phyloP scores from a whole-genome alignment of 2,113 vertebrate genomes.

The Salvator merianae region DNA sequence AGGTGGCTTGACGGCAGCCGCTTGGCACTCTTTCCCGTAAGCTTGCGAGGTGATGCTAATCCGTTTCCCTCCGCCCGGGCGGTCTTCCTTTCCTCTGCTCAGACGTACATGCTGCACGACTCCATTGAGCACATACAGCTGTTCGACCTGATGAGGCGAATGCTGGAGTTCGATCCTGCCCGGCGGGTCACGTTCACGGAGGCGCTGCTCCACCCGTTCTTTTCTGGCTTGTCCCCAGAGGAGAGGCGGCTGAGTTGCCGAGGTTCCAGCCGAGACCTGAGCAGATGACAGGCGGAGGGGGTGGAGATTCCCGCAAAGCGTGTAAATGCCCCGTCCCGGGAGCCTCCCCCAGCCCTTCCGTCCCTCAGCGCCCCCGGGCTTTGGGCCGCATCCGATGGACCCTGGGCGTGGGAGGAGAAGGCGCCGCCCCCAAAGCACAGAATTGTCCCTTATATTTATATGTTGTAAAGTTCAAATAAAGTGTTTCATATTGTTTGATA shows the following conservation, averaged over 20 bases:
- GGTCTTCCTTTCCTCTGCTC: conserved; percentile 24
- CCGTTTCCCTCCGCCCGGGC: neutral
- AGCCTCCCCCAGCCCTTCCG: accelerated
- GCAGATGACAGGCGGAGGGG: conserved; percentile 73
- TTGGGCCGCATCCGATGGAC: conserved; percentile 37
- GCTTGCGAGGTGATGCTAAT: neutral
- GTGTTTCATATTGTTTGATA: conserved; percentile 86
- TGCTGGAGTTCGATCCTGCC: conserved; percentile 90
- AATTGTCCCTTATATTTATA: conserved; percentile 83
- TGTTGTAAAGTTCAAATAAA: conserved; percentile 87
- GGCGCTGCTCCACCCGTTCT: conserved; percentile 89
- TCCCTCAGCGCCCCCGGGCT: neutral
- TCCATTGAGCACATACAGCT: conserved; percentile 85
- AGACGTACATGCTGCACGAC: conserved; percentile 90
- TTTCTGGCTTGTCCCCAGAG: conserved; percentile 76
- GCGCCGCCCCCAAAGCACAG: conserved; percentile 73
- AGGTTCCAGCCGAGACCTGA: conserved; percentile 73
- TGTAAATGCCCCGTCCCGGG: neutral
- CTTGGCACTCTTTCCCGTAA: neutral
- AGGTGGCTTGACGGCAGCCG: neutral
- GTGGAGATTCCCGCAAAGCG: neutral
- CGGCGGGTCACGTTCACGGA: conserved; percentile 87
- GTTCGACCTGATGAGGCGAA: conserved; percentile 90
- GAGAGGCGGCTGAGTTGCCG: conserved; percentile 69
- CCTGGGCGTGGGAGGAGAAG: conserved; percentile 18